Evolutionary conservation across 2,113 vertebrate species (phyloP).

Genomic region (Myrmecophaga tridactyla): DNA sequence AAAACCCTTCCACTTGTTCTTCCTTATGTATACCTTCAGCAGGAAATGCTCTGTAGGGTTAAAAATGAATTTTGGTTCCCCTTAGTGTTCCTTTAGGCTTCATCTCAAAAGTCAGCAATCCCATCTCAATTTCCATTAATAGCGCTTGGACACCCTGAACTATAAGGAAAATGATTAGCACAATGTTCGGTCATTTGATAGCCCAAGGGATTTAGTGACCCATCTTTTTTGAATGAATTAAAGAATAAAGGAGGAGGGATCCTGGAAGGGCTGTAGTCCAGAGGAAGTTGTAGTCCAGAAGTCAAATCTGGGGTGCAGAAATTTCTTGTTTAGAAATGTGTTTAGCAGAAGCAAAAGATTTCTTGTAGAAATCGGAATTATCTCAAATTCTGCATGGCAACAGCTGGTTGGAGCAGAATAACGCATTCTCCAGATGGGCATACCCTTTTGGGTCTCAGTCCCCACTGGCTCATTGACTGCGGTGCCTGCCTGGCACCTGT

Average conservation of each 20-base stretch:
- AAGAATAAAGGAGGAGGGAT: not conserved
- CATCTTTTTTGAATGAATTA: not conserved
- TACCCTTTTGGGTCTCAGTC: not conserved
- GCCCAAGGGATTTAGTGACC: not conserved
- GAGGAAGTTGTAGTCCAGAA: not conserved
- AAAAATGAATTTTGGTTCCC: slow-evolving; percentile 38
- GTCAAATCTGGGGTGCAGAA: not conserved
- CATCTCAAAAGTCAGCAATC: not conserved
- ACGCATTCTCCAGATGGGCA: too few relatives aligned
- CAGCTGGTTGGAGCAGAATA: not conserved
- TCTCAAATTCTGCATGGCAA: not conserved
- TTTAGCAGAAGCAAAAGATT: not conserved
- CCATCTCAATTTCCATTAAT: not conserved
- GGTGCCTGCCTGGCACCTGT: not conserved
- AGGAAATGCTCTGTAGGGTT: not conserved
- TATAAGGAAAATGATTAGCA: not conserved
- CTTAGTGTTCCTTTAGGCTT: not conserved
- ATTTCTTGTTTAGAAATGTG: not conserved
- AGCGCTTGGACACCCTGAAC: not conserved
- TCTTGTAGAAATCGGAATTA: not conserved
- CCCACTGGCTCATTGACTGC: not conserved
- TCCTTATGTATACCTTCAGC: not conserved
- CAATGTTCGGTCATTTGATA: not conserved
- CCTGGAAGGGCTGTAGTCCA: not conserved
- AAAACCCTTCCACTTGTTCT: not conserved